Evolutionary conservation across 2,797 vertebrate species (phyloP).

Genomic region (Podarcis lilfordi): DNA sequence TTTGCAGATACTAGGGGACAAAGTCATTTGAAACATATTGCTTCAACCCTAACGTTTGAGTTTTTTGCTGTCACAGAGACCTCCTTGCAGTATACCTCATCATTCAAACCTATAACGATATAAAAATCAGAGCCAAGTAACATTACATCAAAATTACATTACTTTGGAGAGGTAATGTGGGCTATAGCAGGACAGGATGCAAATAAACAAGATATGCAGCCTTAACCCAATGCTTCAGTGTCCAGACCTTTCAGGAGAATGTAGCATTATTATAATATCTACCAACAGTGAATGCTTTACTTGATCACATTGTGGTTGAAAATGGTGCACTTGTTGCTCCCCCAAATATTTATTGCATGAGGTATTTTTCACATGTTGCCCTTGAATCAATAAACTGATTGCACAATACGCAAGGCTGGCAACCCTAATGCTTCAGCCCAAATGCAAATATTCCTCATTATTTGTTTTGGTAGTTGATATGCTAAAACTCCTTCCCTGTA

Average conservation of each 20-base stretch:
- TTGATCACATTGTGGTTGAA: not conserved
- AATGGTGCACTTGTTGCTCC: not conserved
- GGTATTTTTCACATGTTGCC: not conserved
- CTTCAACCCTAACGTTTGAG: slow-evolving; percentile 11
- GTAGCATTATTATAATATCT: not conserved
- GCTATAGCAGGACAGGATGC: slow-evolving; percentile 29
- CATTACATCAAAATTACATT: slow-evolving; percentile 14
- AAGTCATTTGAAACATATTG: not conserved
- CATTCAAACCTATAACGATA: not conserved
- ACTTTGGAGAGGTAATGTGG: slow-evolving; percentile 20
- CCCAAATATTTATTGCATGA: not conserved
- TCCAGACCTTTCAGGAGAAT: not conserved
- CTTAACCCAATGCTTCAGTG: not conserved
- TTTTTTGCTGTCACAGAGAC: slow-evolving; percentile 19
- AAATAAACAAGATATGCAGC: not conserved
- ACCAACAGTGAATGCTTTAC: slow-evolving; percentile 10
- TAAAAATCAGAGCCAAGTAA: slow-evolving; percentile 8
- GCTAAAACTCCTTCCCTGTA: too few relatives aligned
- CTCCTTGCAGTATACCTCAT: slow-evolving; percentile 9
- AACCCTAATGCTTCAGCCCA: not conserved
- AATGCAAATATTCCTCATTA: not conserved
- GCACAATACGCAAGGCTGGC: not conserved
- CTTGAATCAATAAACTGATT: not conserved
- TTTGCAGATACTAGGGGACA: not conserved
- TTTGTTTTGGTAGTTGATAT: not conserved